Conservation (phyloP, 37 sponge, comb jelly and placozoan species). For the Beroe forskalii region DNA sequence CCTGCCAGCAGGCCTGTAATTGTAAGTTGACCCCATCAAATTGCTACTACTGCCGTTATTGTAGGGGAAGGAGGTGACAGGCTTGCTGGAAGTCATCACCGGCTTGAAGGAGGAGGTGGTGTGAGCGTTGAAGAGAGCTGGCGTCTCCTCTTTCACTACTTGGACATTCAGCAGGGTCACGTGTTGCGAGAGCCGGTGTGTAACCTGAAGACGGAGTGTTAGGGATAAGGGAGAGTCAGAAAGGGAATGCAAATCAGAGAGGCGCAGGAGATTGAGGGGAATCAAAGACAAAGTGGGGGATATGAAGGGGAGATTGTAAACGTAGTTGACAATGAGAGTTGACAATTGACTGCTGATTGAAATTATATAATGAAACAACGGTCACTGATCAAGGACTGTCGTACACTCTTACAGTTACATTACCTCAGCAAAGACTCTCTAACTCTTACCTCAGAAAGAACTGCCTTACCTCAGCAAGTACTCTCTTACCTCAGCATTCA, state of each 20-base stretch:
- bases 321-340: no score
- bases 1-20: background rate
- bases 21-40: background rate
- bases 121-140: constrained; percentile 41
- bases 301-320: no score
- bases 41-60: background rate
- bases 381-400: no score
- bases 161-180: constrained; percentile 48
- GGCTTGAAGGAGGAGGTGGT: background rate
- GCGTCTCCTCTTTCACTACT: constrained; percentile 55
- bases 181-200: constrained; percentile 46
- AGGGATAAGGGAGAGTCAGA: no score
- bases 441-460: background rate
- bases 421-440: background rate
- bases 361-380: no score
- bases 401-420: background rate
- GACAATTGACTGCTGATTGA: no score
- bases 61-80: background rate
- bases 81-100: background rate
- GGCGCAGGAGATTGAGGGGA: no score
- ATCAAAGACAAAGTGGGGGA: no score
- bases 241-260: no score
- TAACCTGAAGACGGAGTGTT: constrained; percentile 47
- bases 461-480: background rate
- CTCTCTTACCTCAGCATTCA: no score